Percentiles rank a stretch among this genome's conserved stretches.
Evolutionary conservation across 2,113 vertebrate genomes (phyloP).

Genomic region (Strigops habroptila): DNA sequence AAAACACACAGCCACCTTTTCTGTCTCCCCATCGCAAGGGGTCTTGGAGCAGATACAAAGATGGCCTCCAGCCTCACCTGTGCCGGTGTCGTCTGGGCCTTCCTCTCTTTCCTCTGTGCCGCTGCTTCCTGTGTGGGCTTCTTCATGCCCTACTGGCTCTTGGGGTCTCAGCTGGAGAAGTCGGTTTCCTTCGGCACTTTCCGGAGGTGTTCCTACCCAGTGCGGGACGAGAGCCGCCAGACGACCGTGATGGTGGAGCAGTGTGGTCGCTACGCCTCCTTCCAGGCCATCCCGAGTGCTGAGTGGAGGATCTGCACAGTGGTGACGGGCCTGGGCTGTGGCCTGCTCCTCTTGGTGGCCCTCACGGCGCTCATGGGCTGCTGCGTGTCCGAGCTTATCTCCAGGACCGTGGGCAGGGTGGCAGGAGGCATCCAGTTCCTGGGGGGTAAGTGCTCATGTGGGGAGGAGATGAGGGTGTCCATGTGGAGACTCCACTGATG

Average conservation of each 20-base stretch:
- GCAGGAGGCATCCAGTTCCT: conserved; percentile 96
- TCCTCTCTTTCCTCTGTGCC: conserved; percentile 90
- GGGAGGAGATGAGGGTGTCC: neutral
- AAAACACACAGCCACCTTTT: neutral
- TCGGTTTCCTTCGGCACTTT: conserved; percentile 95
- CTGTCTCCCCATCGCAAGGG: neutral
- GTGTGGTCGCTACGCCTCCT: conserved; percentile 94
- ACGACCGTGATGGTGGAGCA: conserved; percentile 96
- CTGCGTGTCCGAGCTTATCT: conserved; percentile 96
- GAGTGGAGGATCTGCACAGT: conserved; percentile 95
- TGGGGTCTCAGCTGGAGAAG: conserved; percentile 94
- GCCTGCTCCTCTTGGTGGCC: conserved; percentile 93
- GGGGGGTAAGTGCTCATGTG: conserved; percentile 82
- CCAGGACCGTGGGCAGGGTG: conserved; percentile 92
- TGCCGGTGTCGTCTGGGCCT: conserved; percentile 85
- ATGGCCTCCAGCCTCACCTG: conserved; percentile 96
- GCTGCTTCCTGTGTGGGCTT: conserved; percentile 92
- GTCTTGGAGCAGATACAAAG: neutral
- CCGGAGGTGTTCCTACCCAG: conserved; percentile 93
- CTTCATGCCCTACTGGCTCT: conserved; percentile 99
- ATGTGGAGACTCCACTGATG: neutral
- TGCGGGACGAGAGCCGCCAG: conserved; percentile 88
- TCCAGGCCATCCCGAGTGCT: conserved; percentile 90
- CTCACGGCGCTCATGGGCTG: conserved; percentile 95
- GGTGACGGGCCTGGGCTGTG: conserved; percentile 92